These are phyloP conservation scores for Actinostola sp. DNA, from an alignment of 92 coral and sea anemone genomes.

Conservation along the genomic window DNA sequence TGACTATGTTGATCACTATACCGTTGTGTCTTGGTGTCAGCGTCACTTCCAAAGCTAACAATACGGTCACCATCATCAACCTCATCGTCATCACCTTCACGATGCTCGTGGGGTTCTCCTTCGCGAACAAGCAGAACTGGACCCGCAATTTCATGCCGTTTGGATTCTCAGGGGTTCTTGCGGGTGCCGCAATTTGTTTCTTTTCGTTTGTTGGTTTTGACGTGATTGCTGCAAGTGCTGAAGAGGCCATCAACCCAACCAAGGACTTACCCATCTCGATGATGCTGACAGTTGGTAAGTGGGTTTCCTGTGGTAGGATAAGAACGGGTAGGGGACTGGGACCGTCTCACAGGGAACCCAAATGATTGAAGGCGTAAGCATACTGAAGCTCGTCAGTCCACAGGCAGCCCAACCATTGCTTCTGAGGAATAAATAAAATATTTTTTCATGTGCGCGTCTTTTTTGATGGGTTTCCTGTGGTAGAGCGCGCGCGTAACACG, in stretches of 20 bases:
- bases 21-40: slow-evolving; percentile 61
- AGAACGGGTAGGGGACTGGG: too few species aligned
- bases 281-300: slow-evolving; percentile 82
- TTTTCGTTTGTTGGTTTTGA: slow-evolving; percentile 88
- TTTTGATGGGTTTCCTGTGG: too few species aligned
- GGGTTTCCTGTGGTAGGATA: neutral
- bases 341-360: too few species aligned
- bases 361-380: too few species aligned
- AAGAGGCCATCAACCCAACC: slow-evolving; percentile 81
- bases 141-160: slow-evolving; percentile 76
- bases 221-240: slow-evolving; percentile 74
- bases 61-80: slow-evolving; percentile 69
- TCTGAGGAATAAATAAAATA: too few species aligned
- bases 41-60: slow-evolving; percentile 63
- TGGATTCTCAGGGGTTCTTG: slow-evolving; percentile 82
- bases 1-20: slow-evolving; percentile 40
- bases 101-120: slow-evolving; percentile 56
- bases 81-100: slow-evolving; percentile 61
- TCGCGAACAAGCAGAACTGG: slow-evolving; percentile 79
- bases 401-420: too few species aligned
- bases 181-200: slow-evolving; percentile 84
- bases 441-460: too few species aligned
- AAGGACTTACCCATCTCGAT: slow-evolving; percentile 81
- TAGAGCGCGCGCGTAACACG: too few species aligned
- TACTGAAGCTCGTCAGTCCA: too few species aligned